Evolutionary conservation across 2,888 invertebrate genomes (phyloP), one percentile per base, ranked within the genome.

Genomic region (Caenorhabditis uteleia): DNA sequence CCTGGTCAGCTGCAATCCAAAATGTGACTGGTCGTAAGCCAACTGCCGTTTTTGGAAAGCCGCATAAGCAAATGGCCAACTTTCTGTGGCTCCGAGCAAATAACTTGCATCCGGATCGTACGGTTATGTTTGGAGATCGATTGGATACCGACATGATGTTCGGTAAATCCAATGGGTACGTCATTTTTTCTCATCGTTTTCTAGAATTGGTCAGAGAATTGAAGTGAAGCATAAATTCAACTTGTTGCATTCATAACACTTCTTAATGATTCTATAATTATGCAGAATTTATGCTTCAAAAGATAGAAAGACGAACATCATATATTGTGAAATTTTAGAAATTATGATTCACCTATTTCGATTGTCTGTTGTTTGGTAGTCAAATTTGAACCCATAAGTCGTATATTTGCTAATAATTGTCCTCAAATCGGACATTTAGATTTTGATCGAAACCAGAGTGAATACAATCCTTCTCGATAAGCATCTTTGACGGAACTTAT

Each of bases 61-160:
- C 97, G 0, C 89, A 90, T 83, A 86, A 88, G 20, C 33, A 50
- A 40, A 67, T 75, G 62, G 65, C 56, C 4, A 57, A 68, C 8
- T 74, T 59, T 50, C 74, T 84, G 58, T 33, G 74, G 83, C 39
- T 89, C 57, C 87, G 89, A 12, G 43, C 56, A 21, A 89, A 89
- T 82, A 88, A 89, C 8, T 87, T 95, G 33, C 87, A 91, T 79
- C 90, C 93, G 0, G 86, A 88, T 42, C 88, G 90, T 71, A 92
- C 93, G 2, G 84, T 94, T 49, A 93, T 94, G 91, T 90, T 93
- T 83, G 94, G 93, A 23, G 93, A 94, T 85, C 89, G 91, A 90
- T 90, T 72, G 27, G 75, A 92, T 83, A 95, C 95, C 0, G 97
- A 97, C 83, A 95, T 97, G 65, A 87, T 91, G 50, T 87, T 97